Evolutionary conservation across 2,113 vertebrate genomes (phyloP).

Genomic region (Mohoua ochrocephala): DNA sequence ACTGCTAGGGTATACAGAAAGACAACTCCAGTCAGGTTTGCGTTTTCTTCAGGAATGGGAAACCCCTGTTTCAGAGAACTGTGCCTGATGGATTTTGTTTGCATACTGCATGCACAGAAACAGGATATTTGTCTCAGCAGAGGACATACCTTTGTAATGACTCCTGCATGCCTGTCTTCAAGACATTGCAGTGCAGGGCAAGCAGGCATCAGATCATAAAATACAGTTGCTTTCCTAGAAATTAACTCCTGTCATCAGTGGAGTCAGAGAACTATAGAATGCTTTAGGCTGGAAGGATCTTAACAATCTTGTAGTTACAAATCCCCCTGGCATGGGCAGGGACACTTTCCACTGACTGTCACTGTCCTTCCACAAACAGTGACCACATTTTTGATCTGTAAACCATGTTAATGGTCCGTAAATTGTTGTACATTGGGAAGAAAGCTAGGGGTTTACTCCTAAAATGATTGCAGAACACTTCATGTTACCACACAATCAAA

Average conservation of each 20-base stretch:
- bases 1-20: background rate
- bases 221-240: background rate
- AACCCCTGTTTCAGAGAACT: background rate
- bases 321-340: background rate
- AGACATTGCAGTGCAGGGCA: background rate
- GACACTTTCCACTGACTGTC: background rate
- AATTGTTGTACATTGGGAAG: background rate
- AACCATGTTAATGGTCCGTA: background rate
- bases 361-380: background rate
- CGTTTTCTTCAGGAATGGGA: background rate
- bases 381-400: background rate
- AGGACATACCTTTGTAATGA: background rate
- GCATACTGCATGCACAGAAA: background rate
- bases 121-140: background rate
- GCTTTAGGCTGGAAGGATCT: background rate
- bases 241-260: background rate
- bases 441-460: background rate
- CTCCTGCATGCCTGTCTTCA: background rate
- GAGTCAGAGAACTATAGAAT: background rate
- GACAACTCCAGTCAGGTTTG: background rate
- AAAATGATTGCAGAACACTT: background rate
- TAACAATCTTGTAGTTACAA: background rate
- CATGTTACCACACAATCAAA: background rate
- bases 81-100: background rate
- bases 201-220: background rate